These are phyloP conservation scores for Tauraco erythrolophus DNA, from an alignment of 2,113 vertebrate species.

Conservation along the genomic window DNA sequence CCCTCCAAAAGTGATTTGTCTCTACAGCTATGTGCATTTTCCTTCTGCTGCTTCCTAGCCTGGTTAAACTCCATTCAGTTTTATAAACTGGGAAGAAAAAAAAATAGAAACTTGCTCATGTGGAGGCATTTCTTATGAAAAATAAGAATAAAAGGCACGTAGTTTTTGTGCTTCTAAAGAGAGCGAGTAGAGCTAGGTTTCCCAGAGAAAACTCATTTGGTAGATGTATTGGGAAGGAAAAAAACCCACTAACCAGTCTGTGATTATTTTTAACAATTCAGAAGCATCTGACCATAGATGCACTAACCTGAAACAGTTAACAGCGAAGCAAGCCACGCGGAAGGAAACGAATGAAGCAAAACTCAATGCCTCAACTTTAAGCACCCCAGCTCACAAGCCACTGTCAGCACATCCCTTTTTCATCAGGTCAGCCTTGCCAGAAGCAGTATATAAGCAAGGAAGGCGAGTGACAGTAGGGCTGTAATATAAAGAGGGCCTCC, in stretches of 20 bases:
- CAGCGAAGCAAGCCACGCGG: not conserved
- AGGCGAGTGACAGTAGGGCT: not conserved
- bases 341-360: rapidly evolving
- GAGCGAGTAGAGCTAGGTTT: rapidly evolving
- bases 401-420: not conserved
- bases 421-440: not conserved
- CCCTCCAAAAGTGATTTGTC: not conserved
- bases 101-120: rapidly evolving
- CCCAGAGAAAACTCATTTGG: not conserved
- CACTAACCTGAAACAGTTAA: not conserved
- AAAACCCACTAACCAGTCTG: rapidly evolving
- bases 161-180: not conserved
- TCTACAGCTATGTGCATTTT: not conserved
- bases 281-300: not conserved
- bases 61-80: not conserved
- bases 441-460: not conserved
- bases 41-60: not conserved
- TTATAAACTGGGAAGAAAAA: not conserved
- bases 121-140: not conserved
- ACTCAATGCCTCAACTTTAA: not conserved
- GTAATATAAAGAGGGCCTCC: not conserved
- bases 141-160: not conserved
- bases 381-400: not conserved
- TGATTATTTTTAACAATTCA: not conserved
- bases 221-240: not conserved